A percentile compares a stretch with the other conserved stretches of the same genome.
Conservation (phyloP, 2,888 invertebrate species). For the Toxonevra muliebris region DNA sequence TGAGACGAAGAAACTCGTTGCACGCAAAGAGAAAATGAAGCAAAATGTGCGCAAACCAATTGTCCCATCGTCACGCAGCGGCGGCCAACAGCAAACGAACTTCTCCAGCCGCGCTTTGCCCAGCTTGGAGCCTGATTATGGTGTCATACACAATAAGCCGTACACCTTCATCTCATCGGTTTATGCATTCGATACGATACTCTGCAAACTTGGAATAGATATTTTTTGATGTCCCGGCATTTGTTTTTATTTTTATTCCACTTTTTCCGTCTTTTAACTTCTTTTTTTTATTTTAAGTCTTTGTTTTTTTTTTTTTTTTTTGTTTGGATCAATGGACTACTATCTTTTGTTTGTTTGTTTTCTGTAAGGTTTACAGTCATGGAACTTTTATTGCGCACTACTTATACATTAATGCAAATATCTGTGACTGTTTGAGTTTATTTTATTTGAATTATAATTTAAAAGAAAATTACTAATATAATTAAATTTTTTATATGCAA, state of each 20-base stretch:
- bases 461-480: no score
- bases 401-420: no score
- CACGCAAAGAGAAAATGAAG: slow-evolving; percentile 65
- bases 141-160: slow-evolving; percentile 58
- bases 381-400: no score
- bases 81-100: slow-evolving; percentile 37
- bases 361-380: no score
- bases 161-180: slow-evolving; percentile 63
- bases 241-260: background rate
- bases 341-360: no score
- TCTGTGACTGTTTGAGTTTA: no score
- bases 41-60: slow-evolving; percentile 57
- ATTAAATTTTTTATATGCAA: no score
- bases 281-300: no score
- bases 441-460: no score
- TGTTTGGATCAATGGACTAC: no score
- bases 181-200: slow-evolving; percentile 62
- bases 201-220: slow-evolving; percentile 59
- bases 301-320: no score
- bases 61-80: slow-evolving; percentile 35
- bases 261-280: slow-evolving; percentile 13
- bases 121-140: slow-evolving; percentile 63
- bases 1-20: slow-evolving; percentile 63
- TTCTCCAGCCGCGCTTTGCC: slow-evolving; percentile 56
- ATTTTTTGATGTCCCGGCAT: slow-evolving; percentile 34